These are phyloP conservation scores for Lepus timidus DNA, from an alignment of 2,113 vertebrate species.

Conservation along the genomic window DNA sequence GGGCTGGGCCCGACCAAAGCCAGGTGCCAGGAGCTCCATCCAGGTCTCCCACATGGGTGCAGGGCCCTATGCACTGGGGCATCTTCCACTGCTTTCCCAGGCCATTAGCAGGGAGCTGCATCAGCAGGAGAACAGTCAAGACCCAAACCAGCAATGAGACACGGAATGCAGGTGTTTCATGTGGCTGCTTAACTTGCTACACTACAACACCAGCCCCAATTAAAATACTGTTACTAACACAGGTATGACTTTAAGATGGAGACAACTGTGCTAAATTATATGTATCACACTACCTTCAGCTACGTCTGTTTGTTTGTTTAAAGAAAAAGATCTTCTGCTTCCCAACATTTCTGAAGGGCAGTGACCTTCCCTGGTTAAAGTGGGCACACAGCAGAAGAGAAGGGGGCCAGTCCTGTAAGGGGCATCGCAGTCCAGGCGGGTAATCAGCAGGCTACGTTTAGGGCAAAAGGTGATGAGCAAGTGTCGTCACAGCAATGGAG, in stretches of 20 bases:
- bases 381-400: background rate
- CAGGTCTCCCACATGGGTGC: too few relatives aligned
- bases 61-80: too few relatives aligned
- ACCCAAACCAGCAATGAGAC: too few relatives aligned
- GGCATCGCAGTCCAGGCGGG: background rate
- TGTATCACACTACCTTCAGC: background rate
- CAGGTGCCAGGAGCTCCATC: too few relatives aligned
- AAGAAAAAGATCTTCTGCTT: background rate
- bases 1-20: too few relatives aligned
- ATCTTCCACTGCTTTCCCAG: too few relatives aligned
- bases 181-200: too few relatives aligned
- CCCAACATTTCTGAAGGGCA: background rate
- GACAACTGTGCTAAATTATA: background rate
- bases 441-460: background rate
- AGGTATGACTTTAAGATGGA: background rate
- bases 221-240: background rate
- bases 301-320: background rate
- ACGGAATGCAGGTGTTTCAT: too few relatives aligned
- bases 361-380: background rate
- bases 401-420: background rate
- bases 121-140: background rate
- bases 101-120: too few relatives aligned
- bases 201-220: too few relatives aligned
- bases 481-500: background rate
- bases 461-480: background rate